Evolutionary conservation across 2,113 vertebrate genomes (phyloP).

Genomic region (Scomber scombrus): DNA sequence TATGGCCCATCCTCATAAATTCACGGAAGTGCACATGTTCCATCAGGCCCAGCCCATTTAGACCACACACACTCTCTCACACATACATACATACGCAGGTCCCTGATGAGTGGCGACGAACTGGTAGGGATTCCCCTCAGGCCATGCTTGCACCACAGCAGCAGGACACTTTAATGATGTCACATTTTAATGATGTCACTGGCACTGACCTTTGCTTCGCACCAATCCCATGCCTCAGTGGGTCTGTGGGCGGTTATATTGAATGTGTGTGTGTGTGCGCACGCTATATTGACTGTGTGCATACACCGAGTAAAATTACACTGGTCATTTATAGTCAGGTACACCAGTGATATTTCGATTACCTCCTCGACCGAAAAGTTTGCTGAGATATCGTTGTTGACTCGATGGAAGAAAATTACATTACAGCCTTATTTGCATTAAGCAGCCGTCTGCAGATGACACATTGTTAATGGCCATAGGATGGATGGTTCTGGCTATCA

Average conservation of each 20-base stretch:
- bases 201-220: conserved; percentile 71
- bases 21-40: conserved; percentile 50
- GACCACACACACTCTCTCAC: conserved; percentile 67
- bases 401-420: conserved; percentile 44
- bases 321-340: conserved; percentile 10
- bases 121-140: conserved; percentile 62
- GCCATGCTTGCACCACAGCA: conserved; percentile 58
- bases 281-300: background rate
- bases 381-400: conserved; percentile 19
- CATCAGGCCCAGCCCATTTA: conserved; percentile 42
- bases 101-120: conserved; percentile 35
- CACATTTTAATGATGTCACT: conserved; percentile 82
- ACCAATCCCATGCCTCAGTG: conserved; percentile 74
- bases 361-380: conserved; percentile 26
- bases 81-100: background rate
- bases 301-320: background rate
- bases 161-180: conserved; percentile 78
- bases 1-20: conserved; percentile 61
- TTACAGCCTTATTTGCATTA: conserved; percentile 71
- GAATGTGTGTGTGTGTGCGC: conserved; percentile 18
- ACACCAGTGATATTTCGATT: background rate
- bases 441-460: conserved; percentile 62
- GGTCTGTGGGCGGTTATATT: conserved; percentile 53
- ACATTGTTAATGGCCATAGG: conserved; percentile 68
- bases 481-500: conserved; percentile 56